Conservation (phyloP, 2,888 invertebrate species). For the Nemotelus pantherinus region DNA sequence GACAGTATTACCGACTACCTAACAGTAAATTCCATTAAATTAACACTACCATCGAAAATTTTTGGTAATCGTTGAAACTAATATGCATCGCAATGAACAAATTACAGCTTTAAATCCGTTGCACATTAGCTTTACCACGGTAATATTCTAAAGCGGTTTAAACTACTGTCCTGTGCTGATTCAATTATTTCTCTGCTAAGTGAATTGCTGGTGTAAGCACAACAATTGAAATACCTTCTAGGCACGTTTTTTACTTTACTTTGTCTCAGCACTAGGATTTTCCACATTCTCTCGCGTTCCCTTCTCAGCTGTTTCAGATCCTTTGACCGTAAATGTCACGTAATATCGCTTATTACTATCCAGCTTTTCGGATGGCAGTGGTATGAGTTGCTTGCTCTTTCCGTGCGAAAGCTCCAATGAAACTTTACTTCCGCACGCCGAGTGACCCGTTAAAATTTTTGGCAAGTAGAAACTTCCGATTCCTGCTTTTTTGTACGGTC, state of each 20-base stretch:
- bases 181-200: no score
- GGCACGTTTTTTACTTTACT: background rate
- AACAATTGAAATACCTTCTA: no score
- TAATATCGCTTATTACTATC: conserved; percentile 92
- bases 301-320: conserved; percentile 59
- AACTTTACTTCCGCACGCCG: conserved; percentile 66
- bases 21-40: no score
- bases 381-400: conserved; percentile 84
- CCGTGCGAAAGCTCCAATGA: conserved; percentile 86
- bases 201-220: no score
- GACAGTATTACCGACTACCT: no score
- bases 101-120: no score
- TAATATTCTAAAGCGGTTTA: no score
- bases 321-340: conserved; percentile 91
- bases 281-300: conserved; percentile 31
- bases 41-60: no score
- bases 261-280: background rate
- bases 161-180: no score
- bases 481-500: conserved; percentile 68
- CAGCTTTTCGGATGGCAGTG: conserved; percentile 85
- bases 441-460: conserved; percentile 68
- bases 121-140: no score
- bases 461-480: conserved; percentile 71
- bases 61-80: no score
- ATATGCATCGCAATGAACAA: no score